Conservation (phyloP, 1,140 invertebrate species). For the Cephus cinctus region DNA sequence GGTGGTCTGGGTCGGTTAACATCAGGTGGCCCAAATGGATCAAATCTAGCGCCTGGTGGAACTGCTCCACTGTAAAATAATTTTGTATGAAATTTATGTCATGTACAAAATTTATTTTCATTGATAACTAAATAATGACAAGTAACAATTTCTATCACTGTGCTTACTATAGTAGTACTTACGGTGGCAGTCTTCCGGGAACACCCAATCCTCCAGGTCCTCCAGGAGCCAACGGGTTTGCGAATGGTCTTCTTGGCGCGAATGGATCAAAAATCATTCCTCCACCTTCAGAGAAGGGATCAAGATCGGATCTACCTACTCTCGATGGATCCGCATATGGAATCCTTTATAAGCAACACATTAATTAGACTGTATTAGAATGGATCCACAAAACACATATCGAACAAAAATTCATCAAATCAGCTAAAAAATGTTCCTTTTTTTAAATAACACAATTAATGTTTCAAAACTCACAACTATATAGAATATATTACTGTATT, state of each 20-base stretch:
- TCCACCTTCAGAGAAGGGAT: conserved; percentile 65
- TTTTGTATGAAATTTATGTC: conserved; percentile 1
- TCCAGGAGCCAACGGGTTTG: conserved; percentile 40
- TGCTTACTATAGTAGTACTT: conserved; percentile 18
- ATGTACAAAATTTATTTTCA: conserved; percentile 9
- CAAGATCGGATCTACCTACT: conserved; percentile 70
- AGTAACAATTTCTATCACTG: conserved; percentile 10
- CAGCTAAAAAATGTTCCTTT: no score
- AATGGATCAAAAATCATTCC: conserved; percentile 79
- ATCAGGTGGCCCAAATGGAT: conserved; percentile 75
- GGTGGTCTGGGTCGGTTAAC: conserved; percentile 40
- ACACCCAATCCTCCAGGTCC: conserved; percentile 54
- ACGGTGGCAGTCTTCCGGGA: conserved; percentile 61
- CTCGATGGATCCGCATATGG: conserved; percentile 45
- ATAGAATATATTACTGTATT: no score
- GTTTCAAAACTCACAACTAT: no score
- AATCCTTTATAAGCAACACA: conserved; percentile 21
- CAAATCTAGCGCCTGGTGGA: conserved; percentile 77
- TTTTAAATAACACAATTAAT: no score
- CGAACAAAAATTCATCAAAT: no score
- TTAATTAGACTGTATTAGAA: no score
- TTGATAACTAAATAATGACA: conserved; percentile 5
- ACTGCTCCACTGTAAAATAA: conserved; percentile 62
- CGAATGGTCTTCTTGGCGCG: conserved; percentile 21
- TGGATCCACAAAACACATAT: no score